Conservation (phyloP, 2,888 invertebrate species). For the Andrena flavipes region DNA sequence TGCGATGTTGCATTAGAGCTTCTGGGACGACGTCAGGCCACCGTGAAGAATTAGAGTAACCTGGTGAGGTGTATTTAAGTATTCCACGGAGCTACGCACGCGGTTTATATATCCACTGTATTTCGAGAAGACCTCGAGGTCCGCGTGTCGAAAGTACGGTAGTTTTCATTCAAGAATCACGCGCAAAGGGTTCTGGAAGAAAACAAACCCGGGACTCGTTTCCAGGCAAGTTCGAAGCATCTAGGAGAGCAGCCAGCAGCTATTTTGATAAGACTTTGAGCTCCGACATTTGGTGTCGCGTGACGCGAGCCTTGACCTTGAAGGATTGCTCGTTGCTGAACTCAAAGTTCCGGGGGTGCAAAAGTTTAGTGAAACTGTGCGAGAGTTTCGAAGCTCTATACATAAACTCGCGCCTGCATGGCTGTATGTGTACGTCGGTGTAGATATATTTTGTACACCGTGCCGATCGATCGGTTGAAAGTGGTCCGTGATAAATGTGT, state of each 20-base stretch:
- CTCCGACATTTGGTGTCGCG: slow-evolving; percentile 39
- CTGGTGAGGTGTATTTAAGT: background rate
- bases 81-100: background rate
- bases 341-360: slow-evolving; percentile 49
- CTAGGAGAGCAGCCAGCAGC: background rate
- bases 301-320: slow-evolving; percentile 61
- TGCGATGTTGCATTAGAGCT: background rate
- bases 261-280: slow-evolving; percentile 26
- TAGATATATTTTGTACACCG: slow-evolving; percentile 29
- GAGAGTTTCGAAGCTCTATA: slow-evolving; percentile 24
- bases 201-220: background rate
- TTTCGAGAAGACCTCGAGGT: background rate
- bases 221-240: background rate
- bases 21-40: background rate
- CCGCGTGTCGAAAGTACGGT: background rate
- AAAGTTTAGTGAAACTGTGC: slow-evolving; percentile 61
- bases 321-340: slow-evolving; percentile 37
- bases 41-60: background rate
- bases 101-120: background rate
- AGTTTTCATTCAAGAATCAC: background rate
- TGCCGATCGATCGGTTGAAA: slow-evolving; percentile 38
- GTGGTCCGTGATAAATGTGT: slow-evolving; percentile 37
- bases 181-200: background rate
- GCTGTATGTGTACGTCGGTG: background rate
- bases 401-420: slow-evolving; percentile 4